A percentile compares a stretch with the other conserved stretches of the same genome.
These are phyloP conservation scores for Rhabdomys dilectus DNA, from an alignment of 2,113 vertebrate species.

Conservation along the genomic window DNA sequence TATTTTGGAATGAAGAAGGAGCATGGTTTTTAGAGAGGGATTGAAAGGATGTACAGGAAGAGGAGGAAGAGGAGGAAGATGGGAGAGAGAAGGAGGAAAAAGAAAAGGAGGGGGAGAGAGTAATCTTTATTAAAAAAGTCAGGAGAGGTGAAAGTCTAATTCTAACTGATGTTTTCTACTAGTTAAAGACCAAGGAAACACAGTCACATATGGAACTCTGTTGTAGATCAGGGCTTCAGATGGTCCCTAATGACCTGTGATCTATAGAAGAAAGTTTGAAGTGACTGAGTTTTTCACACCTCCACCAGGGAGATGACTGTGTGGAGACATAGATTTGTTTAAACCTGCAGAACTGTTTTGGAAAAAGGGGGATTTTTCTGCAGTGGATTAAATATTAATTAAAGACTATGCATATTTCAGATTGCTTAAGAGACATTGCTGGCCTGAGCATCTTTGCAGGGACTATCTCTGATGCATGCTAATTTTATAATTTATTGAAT, in stretches of 20 bases:
- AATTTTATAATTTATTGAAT: constrained; percentile 82
- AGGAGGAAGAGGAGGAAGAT: accelerated
- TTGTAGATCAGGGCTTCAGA: constrained; percentile 67
- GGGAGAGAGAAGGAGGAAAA: too few species aligned
- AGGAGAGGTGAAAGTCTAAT: not conserved
- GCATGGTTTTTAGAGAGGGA: not conserved
- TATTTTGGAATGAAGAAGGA: constrained; percentile 6
- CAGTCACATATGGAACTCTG: constrained; percentile 43
- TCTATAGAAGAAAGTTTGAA: constrained; percentile 58
- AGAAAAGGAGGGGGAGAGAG: not conserved
- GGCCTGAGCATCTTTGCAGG: constrained; percentile 24
- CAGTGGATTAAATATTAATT: not conserved
- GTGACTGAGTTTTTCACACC: not conserved
- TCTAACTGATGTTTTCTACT: constrained; percentile 26
- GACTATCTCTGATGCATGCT: constrained; percentile 73
- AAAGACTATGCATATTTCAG: not conserved
- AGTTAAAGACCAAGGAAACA: constrained; percentile 74
- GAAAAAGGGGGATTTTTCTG: not conserved
- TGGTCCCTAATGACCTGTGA: constrained; percentile 71
- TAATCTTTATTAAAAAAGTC: not conserved
- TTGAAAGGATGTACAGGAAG: not conserved
- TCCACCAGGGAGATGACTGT: not conserved
- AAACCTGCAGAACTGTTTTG: not conserved
- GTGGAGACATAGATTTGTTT: not conserved
- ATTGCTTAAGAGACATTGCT: not conserved